These are phyloP conservation scores for Collichthys lucidus DNA, from an alignment of 2,113 vertebrate species.

Conservation along the genomic window DNA sequence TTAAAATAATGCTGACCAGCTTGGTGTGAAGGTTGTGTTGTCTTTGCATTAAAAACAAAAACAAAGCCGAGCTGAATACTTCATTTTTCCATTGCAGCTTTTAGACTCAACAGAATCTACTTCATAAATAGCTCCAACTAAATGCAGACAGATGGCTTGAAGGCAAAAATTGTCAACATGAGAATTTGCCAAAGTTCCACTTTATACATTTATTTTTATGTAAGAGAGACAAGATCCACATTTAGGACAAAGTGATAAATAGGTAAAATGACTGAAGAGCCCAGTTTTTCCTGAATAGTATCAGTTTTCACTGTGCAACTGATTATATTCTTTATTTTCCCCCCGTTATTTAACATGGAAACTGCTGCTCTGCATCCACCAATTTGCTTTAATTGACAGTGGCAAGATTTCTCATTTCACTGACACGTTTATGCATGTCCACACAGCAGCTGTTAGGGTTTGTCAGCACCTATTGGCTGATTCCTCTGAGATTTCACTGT, in stretches of 20 bases:
- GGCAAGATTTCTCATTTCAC: conserved; percentile 26
- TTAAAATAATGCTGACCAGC: not conserved
- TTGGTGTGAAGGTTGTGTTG: conserved; percentile 25
- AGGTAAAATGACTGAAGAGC: not conserved
- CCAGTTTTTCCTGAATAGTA: not conserved
- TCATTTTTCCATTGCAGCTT: not conserved
- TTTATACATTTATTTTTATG: not conserved
- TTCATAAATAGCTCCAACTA: not conserved
- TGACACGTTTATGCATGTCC: conserved; percentile 13
- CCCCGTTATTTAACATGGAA: not conserved
- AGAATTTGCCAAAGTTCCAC: not conserved
- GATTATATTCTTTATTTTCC: not conserved
- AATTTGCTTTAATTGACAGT: conserved; percentile 6
- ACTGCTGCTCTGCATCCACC: not conserved
- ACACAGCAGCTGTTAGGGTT: conserved; percentile 7
- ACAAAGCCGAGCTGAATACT: not conserved
- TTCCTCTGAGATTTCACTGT: not conserved
- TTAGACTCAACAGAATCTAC: not conserved
- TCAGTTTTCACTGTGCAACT: not conserved
- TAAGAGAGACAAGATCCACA: not conserved
- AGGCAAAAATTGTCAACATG: not conserved
- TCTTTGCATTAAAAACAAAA: not conserved
- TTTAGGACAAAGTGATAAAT: not conserved
- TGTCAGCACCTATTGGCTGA: not conserved
- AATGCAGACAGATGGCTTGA: not conserved